Base-by-base conservation (phyloP, 1,140 invertebrate species). In the Cyphomyrmex costatus region DNA sequence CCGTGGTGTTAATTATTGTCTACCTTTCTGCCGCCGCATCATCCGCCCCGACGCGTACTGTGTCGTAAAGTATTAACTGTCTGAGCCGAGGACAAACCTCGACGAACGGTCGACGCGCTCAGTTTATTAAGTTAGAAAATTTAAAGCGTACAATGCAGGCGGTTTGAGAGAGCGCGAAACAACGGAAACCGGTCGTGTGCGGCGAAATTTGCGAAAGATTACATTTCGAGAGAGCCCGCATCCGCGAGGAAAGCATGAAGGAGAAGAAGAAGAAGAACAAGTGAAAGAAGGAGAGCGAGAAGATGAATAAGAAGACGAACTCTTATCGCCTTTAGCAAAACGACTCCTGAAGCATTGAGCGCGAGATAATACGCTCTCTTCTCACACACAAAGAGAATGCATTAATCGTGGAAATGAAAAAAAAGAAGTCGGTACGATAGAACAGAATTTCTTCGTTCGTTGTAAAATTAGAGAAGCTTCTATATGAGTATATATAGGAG, bases 1-100 rank as follows among this genome's bases (percentile, higher is more conserved):
- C 36, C 19, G 33, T 19, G 53, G 21, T 10, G 36, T 82, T 83
- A 74, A 74, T 83, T 74, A 74, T 49, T 74, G 79, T 83, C 36
- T 33, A 46, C 14, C 24, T 4, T 7, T n/a, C 66, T n/a, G 8
- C 46, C 27, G 60, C 12, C 0, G 27, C 76, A 36, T 24, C 24
- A 14, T 27, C 4, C 24, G 21, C 42, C 12, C 0, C 8, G 33
- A 58, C 33, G 36, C 27, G 42, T 4, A 19, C 16, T 19, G n/a
- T 7, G 21, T 73, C 24, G 36, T 10, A 14, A 46, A 42, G 33
- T 73, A 71, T 82, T 58, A 82, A 73, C 24, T 21, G 6, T 21
- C 16, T 33, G 5, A 16, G 73, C 21, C 36, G 51, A 21, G 65
- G n/a, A 65, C 61, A 5, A 66, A n/a, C 63, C n/a, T 51, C 36